Base-by-base conservation (phyloP, 2,797 vertebrate species). In the Tolypeutes matacus region DNA sequence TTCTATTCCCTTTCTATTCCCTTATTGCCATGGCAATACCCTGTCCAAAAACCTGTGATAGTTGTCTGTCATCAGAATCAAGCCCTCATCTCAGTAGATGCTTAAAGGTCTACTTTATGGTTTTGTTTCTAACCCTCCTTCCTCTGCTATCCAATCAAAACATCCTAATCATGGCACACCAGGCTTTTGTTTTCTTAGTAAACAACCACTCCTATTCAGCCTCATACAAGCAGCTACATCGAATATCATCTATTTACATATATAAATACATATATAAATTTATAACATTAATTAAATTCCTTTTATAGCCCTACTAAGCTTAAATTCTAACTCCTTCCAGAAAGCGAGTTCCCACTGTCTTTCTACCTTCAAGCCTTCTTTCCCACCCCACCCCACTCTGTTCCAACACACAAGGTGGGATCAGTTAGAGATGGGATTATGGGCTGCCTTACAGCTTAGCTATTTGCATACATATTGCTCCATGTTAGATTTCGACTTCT, bases 251-350 rank as follows among this genome's bases (percentile, higher is more conserved):
- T 14, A 34, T 89, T 62, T 78, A 23, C 31, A 58, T 27, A 58
- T 7, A 53, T 27, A 67, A 70, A 84, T 8, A 8, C 2, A 69
- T 12, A 39, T 5, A 46, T 46, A 46, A 46, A 46, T 69, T 83
- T 49, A 84, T 62, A 67, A 53, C 80, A 21, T 36, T 80, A 78
- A 80, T 75, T 64, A 46, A 84, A 88, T 87, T 87, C n/a, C 20
- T n/a, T n/a, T 14, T 18, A 70, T 18, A 65, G 14, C 56, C 12
- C 56, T 49, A 51, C 64, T 84, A 56, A 84, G 51, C 27, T 73
- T 36, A 81, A 92, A 86, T 69, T 64, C 31, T 23, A 92, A 31
- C 53, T 86, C 56, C 18, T 76, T 76, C 75, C 56, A 77, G n/a
- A 92, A 86, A 62, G 8, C 39, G n/a, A 15, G 36, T 21, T 49